Evolutionary conservation across 2,797 vertebrate genomes (phyloP).

Genomic region (Neosilurus hyrtlii): DNA sequence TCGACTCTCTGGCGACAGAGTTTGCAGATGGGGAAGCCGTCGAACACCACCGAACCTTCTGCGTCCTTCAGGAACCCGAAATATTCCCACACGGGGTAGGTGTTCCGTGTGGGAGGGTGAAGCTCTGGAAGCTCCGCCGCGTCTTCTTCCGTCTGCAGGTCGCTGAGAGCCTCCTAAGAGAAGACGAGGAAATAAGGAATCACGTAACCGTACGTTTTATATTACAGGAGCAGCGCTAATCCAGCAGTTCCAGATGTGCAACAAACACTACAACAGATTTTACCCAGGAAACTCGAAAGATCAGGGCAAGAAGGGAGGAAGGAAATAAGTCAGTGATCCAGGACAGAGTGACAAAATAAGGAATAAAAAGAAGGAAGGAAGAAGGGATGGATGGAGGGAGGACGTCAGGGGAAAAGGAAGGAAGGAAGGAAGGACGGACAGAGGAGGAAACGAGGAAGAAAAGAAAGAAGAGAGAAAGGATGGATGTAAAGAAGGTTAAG

Average conservation of each 20-base stretch:
- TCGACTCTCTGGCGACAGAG: slow-evolving; percentile 38
- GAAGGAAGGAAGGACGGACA: neutral
- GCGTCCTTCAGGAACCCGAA: slow-evolving; percentile 36
- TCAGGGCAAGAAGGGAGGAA: neutral
- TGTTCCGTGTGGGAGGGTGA: slow-evolving; percentile 22
- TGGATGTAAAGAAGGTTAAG: neutral
- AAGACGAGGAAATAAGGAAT: neutral
- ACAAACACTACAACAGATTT: neutral
- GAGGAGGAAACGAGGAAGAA: neutral
- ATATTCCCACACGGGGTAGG: slow-evolving; percentile 33
- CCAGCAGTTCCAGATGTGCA: neutral
- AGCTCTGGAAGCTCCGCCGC: slow-evolving; percentile 7
- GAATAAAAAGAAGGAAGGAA: neutral
- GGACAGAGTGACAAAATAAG: too few species aligned
- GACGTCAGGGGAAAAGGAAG: neutral
- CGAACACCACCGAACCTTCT: slow-evolving; percentile 24
- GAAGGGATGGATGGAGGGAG: too few species aligned
- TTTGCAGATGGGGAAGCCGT: slow-evolving; percentile 40
- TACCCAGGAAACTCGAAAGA: neutral
- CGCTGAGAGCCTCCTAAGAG: neutral
- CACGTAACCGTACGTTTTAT: neutral
- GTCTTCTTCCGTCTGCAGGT: neutral
- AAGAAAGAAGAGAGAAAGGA: neutral
- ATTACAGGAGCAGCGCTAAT: neutral
- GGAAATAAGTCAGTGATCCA: too few species aligned